These are phyloP conservation scores for Phthorimaea operculella DNA, from an alignment of 1,140 invertebrate species.

Conservation along the genomic window DNA sequence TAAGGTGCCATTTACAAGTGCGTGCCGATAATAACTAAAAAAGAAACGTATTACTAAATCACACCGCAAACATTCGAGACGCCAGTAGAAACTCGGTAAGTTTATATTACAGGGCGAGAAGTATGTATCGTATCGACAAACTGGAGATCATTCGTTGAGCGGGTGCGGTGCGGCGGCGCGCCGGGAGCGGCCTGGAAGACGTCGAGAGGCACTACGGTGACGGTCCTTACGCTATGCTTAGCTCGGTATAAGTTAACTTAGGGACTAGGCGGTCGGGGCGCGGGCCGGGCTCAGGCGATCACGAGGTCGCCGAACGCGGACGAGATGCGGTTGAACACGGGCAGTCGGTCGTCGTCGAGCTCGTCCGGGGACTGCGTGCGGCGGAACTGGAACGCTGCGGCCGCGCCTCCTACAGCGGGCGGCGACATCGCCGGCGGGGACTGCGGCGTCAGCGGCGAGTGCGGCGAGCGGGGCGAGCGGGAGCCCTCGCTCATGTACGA, in stretches of 20 bases:
- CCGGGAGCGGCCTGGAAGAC: conserved; percentile 57
- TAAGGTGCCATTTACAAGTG: conserved; percentile 66
- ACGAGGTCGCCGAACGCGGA: conserved; percentile 72
- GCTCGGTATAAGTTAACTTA: conserved; percentile 52
- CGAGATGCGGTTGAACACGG: conserved; percentile 79
- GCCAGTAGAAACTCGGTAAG: conserved; percentile 55
- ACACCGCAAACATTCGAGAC: conserved; percentile 66
- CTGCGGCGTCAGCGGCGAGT: conserved; percentile 47
- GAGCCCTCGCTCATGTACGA: conserved; percentile 68
- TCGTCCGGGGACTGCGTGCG: conserved; percentile 43
- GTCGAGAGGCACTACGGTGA: conserved; percentile 59
- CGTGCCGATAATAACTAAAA: conserved; percentile 58
- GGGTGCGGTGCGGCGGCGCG: conserved; percentile 49
- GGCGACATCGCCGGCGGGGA: conserved; percentile 61
- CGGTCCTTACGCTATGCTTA: conserved; percentile 48
- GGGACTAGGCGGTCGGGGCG: conserved; percentile 41
- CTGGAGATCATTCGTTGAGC: conserved; percentile 67
- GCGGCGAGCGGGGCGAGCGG: conserved; percentile 63
- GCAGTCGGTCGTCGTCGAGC: conserved; percentile 69
- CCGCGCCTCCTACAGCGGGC: conserved; percentile 61
- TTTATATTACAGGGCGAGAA: conserved; percentile 52
- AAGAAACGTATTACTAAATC: conserved; percentile 51
- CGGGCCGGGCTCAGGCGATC: conserved; percentile 51
- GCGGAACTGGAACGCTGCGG: conserved; percentile 59
- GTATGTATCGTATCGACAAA: conserved; percentile 56